phyloP scores from a whole-genome alignment of 1,140 invertebrate genomes.

The Proctacanthus coquilletti region DNA sequence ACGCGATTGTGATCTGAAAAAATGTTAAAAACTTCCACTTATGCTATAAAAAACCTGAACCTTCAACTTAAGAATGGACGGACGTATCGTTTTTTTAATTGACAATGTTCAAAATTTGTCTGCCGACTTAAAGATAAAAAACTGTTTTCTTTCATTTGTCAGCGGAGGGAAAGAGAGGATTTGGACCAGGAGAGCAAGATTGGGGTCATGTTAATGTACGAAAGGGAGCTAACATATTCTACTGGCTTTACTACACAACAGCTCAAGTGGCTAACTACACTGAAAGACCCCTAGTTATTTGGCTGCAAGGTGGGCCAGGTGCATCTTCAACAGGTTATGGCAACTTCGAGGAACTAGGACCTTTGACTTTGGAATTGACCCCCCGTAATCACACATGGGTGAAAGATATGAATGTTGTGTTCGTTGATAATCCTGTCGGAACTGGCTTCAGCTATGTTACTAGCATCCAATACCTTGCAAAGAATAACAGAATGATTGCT shows the following conservation, averaged over 20 bases:
- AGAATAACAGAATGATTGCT: no score
- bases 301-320: slow-evolving; percentile 65
- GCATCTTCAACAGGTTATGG: slow-evolving; percentile 60
- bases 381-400: slow-evolving; percentile 60
- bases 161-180: slow-evolving; percentile 24
- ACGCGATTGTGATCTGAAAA: no score
- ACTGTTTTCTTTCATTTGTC: no score
- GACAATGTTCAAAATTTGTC: no score
- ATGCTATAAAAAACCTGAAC: no score
- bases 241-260: slow-evolving; percentile 63
- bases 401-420: slow-evolving; percentile 61
- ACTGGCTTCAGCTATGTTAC: slow-evolving; percentile 79
- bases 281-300: slow-evolving; percentile 54
- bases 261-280: slow-evolving; percentile 37
- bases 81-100: no score
- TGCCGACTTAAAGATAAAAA: no score
- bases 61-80: no score
- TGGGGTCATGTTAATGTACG: slow-evolving; percentile 54
- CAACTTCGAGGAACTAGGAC: slow-evolving; percentile 65
- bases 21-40: no score
- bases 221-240: slow-evolving; percentile 60
- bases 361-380: slow-evolving; percentile 45
- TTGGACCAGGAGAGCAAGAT: slow-evolving; percentile 44
- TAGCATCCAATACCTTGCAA: no score
- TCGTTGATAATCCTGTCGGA: slow-evolving; percentile 80